Conservation (phyloP, 1,140 invertebrate species). For the Aphaenogaster ashmeadi region DNA sequence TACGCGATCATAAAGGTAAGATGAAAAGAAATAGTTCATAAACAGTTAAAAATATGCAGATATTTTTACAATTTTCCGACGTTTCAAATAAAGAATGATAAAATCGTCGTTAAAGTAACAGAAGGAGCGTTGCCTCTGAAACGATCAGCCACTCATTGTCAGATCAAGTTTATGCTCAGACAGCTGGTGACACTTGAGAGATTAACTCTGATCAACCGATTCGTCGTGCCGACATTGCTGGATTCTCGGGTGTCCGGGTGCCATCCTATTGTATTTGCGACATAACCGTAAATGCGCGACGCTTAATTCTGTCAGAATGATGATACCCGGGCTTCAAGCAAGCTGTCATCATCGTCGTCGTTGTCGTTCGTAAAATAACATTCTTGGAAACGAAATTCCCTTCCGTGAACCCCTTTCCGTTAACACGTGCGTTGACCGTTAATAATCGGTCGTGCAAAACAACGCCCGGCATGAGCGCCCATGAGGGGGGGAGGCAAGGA, state of each 20-base stretch:
- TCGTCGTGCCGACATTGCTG: constrained; percentile 14
- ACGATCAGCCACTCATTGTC: not conserved
- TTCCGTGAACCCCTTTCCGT: not conserved
- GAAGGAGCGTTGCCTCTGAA: not conserved
- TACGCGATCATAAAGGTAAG: not conserved
- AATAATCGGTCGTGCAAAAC: constrained; percentile 63
- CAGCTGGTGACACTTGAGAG: constrained; percentile 27
- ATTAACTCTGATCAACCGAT: constrained; percentile 46
- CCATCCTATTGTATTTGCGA: constrained; percentile 15
- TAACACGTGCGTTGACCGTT: constrained; percentile 58
- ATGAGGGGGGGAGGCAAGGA: too few relatives aligned
- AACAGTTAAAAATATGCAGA: not conserved
- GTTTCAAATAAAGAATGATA: not conserved
- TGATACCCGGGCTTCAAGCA: not conserved
- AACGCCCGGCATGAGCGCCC: not conserved
- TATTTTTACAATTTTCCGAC: not conserved
- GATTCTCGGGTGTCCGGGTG: not conserved
- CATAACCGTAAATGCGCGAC: constrained; percentile 13
- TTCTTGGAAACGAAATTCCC: constrained; percentile 29
- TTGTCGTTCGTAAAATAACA: constrained; percentile 51
- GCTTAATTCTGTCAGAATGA: constrained; percentile 62
- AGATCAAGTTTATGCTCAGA: constrained; percentile 16
- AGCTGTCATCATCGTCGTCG: not conserved
- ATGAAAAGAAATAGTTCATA: not conserved
- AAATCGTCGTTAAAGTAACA: not conserved